Evolutionary conservation across 2,113 vertebrate species (phyloP).

Genomic region (Eleginops maclovinus): DNA sequence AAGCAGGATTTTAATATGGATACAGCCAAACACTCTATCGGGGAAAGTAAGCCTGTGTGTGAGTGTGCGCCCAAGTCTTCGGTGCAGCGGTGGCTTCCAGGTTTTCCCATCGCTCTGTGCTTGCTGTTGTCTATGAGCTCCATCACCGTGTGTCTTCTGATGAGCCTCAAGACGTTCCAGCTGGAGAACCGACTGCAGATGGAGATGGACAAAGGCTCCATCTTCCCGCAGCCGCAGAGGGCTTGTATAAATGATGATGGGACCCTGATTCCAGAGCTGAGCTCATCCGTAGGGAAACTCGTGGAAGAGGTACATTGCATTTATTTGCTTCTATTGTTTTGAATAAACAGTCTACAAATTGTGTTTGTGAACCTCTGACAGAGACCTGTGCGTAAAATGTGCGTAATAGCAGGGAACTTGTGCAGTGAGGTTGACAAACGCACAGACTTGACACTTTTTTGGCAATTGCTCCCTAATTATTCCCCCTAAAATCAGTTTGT

Average conservation of each 20-base stretch:
- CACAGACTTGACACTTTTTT: constrained; percentile 11
- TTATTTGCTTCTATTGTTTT: neutral
- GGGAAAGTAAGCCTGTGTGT: constrained; percentile 67
- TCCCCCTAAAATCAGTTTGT: constrained; percentile 13
- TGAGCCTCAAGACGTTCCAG: constrained; percentile 87
- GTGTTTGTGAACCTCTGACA: neutral
- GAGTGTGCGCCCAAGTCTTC: constrained; percentile 64
- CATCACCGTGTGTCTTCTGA: constrained; percentile 87
- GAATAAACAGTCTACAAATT: neutral
- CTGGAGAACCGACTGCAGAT: constrained; percentile 88
- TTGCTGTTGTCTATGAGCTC: constrained; percentile 86
- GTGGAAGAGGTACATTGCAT: constrained; percentile 86
- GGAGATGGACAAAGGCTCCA: constrained; percentile 81
- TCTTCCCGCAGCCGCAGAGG: constrained; percentile 56
- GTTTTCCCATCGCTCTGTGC: constrained; percentile 80
- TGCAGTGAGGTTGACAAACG: constrained; percentile 5
- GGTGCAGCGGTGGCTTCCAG: constrained; percentile 69
- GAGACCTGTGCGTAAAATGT: constrained; percentile 52
- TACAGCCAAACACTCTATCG: constrained; percentile 47
- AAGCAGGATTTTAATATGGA: constrained; percentile 74
- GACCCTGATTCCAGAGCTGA: constrained; percentile 82
- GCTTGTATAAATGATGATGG: constrained; percentile 75
- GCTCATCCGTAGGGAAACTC: constrained; percentile 84
- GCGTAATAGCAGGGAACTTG: constrained; percentile 53
- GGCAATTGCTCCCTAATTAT: constrained; percentile 35